phyloP scores from a whole-genome alignment of 64 coral and sea anemone genomes.

The Porites australiensis region DNA sequence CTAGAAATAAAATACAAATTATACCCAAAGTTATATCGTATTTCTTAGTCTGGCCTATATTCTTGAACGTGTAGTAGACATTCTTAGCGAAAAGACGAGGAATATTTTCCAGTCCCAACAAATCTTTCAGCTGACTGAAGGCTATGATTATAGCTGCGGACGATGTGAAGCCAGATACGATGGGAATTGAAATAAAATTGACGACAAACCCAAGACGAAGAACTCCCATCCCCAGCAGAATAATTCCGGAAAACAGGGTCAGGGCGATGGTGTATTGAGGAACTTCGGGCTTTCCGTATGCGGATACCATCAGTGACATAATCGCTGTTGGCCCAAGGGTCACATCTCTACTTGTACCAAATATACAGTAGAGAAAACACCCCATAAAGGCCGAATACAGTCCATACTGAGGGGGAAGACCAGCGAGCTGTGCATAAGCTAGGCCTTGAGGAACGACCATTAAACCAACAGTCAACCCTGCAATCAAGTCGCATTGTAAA shows the following conservation, averaged over 20 bases:
- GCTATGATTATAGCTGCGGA: slow-evolving; percentile 94
- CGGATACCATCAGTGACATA: slow-evolving; percentile 93
- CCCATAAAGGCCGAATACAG: slow-evolving; percentile 94
- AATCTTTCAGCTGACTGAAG: slow-evolving; percentile 84
- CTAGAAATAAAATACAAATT: slow-evolving; percentile 77
- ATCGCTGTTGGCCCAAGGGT: slow-evolving; percentile 87
- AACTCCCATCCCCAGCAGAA: slow-evolving; percentile 94
- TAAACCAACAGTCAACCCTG: slow-evolving; percentile 83
- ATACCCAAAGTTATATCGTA: slow-evolving; percentile 90
- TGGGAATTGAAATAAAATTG: slow-evolving; percentile 92
- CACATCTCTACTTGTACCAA: slow-evolving; percentile 95
- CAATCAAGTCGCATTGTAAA: slow-evolving; percentile 87
- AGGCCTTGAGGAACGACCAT: slow-evolving; percentile 96
- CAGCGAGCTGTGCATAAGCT: slow-evolving; percentile 83
- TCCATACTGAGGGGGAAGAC: slow-evolving; percentile 83
- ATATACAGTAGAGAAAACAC: slow-evolving; percentile 90
- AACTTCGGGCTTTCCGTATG: slow-evolving; percentile 78
- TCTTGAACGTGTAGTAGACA: slow-evolving; percentile 84
- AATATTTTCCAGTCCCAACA: slow-evolving; percentile 87
- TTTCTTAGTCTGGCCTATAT: slow-evolving; percentile 82
- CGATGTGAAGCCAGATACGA: slow-evolving; percentile 92
- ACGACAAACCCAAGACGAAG: slow-evolving; percentile 92
- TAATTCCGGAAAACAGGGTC: slow-evolving; percentile 81
- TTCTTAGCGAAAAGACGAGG: slow-evolving; percentile 74
- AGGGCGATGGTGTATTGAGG: slow-evolving; percentile 69